Percentiles rank a stretch among this genome's conserved stretches.
Evolutionary conservation across 2,888 invertebrate genomes (phyloP).

Genomic region (Agriotes lineatus): DNA sequence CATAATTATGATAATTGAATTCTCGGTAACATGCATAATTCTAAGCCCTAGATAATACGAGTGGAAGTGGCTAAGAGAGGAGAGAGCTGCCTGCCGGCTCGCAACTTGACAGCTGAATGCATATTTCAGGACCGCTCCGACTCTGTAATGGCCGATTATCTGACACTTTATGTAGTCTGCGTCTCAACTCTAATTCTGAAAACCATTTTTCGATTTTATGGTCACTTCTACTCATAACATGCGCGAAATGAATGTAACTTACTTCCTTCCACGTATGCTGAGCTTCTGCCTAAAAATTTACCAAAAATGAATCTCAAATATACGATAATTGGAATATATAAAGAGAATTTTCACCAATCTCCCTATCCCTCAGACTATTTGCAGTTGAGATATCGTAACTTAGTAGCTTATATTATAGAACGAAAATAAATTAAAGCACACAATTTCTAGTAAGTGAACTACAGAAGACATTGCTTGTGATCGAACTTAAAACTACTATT

Average conservation of each 20-base stretch:
- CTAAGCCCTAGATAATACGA: constrained; percentile 46
- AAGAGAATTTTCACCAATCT: too few relatives aligned
- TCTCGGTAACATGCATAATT: constrained; percentile 47
- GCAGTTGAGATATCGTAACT: too few relatives aligned
- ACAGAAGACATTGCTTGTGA: too few relatives aligned
- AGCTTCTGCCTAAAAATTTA: too few relatives aligned
- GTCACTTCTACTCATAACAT: constrained; percentile 13
- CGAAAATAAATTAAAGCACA: too few relatives aligned
- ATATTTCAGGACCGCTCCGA: constrained; percentile 50
- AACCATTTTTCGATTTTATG: constrained; percentile 40
- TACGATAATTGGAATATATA: too few relatives aligned
- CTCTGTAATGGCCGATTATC: constrained; percentile 46
- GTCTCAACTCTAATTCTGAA: constrained; percentile 41
- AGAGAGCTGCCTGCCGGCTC: constrained; percentile 41
- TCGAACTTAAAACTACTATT: too few relatives aligned
- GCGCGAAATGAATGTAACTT: neutral
- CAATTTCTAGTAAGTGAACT: too few relatives aligned
- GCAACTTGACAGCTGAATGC: constrained; percentile 51
- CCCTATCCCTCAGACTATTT: too few relatives aligned
- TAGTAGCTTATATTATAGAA: too few relatives aligned
- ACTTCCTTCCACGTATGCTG: too few relatives aligned
- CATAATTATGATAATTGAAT: constrained; percentile 47
- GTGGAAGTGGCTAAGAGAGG: constrained; percentile 42
- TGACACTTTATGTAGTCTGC: constrained; percentile 46
- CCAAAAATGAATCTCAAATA: too few relatives aligned